phyloP scores from a whole-genome alignment of 2,888 invertebrate genomes.

The Orchesellides sinensis region DNA sequence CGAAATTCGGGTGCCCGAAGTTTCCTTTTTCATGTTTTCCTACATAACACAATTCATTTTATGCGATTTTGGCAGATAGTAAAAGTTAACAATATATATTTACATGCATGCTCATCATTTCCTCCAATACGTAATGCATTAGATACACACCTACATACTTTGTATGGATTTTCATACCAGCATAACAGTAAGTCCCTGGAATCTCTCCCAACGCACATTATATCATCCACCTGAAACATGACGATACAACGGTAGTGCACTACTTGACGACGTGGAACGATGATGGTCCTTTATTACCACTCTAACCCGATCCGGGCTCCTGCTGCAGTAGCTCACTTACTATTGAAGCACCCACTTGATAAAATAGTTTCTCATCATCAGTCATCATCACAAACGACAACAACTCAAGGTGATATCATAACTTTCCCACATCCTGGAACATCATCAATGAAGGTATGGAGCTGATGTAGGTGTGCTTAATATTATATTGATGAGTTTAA shows the following conservation, averaged over 20 bases:
- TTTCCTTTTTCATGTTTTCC: no score
- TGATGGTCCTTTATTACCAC: slow-evolving; percentile 13
- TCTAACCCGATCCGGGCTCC: background rate
- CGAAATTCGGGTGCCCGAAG: no score
- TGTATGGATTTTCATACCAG: background rate
- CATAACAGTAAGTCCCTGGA: no score
- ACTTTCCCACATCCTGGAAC: no score
- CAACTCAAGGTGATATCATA: background rate
- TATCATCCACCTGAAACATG: no score
- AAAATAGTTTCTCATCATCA: background rate
- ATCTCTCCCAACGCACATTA: no score
- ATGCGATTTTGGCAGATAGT: no score
- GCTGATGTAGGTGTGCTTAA: background rate
- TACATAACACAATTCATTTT: no score
- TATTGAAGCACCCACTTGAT: background rate
- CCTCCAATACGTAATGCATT: no score
- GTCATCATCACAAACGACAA: background rate
- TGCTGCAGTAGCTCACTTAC: background rate
- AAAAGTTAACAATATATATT: no score
- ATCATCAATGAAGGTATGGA: no score
- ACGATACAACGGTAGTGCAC: background rate
- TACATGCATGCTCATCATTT: background rate
- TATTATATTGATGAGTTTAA: background rate
- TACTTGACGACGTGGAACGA: background rate
- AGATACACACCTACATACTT: no score